Evolutionary conservation across 2,888 invertebrate genomes (phyloP).

Genomic region (Diaphora mendica): DNA sequence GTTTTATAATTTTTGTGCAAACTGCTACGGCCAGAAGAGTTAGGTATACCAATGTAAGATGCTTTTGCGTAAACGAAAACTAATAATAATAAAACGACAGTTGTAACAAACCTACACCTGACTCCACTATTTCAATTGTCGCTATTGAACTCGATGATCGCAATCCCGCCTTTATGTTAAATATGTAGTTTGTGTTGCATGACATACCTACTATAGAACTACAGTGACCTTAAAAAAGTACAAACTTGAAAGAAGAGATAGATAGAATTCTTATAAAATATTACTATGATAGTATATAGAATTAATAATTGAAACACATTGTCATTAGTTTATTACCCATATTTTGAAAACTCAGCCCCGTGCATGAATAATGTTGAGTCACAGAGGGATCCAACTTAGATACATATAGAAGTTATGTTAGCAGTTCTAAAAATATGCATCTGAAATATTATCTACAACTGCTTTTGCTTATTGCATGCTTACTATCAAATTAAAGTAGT

Average conservation of each 20-base stretch:
- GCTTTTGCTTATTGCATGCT: constrained; percentile 72
- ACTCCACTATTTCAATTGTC: constrained; percentile 28
- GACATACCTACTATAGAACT: constrained; percentile 63
- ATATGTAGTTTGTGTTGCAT: constrained; percentile 75
- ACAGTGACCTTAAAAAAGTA: constrained; percentile 22
- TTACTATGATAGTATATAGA: constrained; percentile 22
- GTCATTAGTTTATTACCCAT: constrained; percentile 5
- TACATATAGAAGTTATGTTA: neutral
- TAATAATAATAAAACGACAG: constrained; percentile 30
- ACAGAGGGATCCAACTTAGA: constrained; percentile 7
- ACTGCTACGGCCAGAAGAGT: constrained; percentile 68
- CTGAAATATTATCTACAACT: constrained; percentile 47
- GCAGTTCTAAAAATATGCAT: constrained; percentile 24
- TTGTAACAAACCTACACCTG: constrained; percentile 39
- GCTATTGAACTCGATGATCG: constrained; percentile 81
- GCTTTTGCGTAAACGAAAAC: constrained; percentile 70
- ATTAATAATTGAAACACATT: constrained; percentile 17
- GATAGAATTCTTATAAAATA: constrained; percentile 11
- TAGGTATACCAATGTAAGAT: constrained; percentile 46
- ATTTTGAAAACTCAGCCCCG: constrained; percentile 13
- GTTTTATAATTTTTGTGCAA: constrained; percentile 74
- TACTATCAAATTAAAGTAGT: constrained; percentile 41
- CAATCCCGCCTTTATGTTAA: constrained; percentile 80
- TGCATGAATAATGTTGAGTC: constrained; percentile 38
- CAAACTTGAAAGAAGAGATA: neutral